A percentile compares a stretch with the other conserved stretches of the same genome.
Evolutionary conservation across 2,113 vertebrate genomes (phyloP).

Genomic region (Machaerirhynchus nigripectus): DNA sequence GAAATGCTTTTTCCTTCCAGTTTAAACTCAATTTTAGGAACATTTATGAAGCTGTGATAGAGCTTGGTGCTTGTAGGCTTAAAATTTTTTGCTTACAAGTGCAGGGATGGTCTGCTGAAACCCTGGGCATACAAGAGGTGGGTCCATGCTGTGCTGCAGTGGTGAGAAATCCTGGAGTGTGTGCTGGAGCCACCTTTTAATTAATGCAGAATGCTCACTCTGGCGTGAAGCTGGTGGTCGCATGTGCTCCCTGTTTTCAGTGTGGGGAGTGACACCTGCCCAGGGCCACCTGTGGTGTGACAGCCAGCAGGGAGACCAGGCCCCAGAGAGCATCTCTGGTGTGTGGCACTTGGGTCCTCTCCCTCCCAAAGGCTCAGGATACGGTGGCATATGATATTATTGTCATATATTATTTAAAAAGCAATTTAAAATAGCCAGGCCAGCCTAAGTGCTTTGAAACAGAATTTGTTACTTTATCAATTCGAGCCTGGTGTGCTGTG

Average conservation of each 20-base stretch:
- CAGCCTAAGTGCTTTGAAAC: neutral
- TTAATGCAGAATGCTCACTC: neutral
- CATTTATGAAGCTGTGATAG: neutral
- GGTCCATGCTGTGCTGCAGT: rapidly evolving
- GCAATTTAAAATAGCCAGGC: neutral
- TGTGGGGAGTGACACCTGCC: neutral
- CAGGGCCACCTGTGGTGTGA: neutral
- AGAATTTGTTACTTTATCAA: neutral
- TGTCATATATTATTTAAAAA: neutral
- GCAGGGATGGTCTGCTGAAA: neutral
- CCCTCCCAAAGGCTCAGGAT: neutral
- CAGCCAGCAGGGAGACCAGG: neutral
- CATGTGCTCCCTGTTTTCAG: rapidly evolving
- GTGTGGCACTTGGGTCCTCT: neutral
- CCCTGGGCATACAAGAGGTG: rapidly evolving
- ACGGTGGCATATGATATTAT: rapidly evolving
- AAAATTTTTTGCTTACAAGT: neutral
- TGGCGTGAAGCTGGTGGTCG: neutral
- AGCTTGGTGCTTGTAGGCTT: neutral
- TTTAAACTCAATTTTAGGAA: neutral
- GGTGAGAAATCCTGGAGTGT: neutral
- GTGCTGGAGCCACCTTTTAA: neutral
- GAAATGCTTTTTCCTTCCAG: neutral
- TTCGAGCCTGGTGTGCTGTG: neutral
- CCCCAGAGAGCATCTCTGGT: neutral